Conservation (phyloP, 2,888 invertebrate genomes). For the Neelides folsomi region DNA sequence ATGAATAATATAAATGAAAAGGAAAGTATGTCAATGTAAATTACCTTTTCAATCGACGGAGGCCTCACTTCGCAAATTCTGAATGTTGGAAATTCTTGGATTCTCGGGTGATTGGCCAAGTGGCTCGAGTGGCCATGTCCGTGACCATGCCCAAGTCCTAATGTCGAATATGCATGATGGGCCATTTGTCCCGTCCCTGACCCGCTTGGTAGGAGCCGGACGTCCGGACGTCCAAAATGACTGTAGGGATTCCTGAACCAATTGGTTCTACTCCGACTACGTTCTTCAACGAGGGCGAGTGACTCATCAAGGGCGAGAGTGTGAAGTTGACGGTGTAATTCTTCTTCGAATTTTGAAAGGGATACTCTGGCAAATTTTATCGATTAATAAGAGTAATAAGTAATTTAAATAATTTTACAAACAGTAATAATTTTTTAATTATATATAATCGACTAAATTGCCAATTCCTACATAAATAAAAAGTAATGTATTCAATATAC, state of each 20-base stretch:
- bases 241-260: slow-evolving; percentile 34
- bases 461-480: neutral
- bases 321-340: slow-evolving; percentile 32
- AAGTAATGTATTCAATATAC: too few relatives aligned
- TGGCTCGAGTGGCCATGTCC: slow-evolving; percentile 11
- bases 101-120: slow-evolving; percentile 5
- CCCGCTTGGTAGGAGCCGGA: slow-evolving; percentile 27
- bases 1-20: too few relatives aligned
- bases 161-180: slow-evolving; percentile 24
- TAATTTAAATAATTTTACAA: neutral
- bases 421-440: neutral
- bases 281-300: slow-evolving; percentile 34
- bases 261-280: slow-evolving; percentile 23
- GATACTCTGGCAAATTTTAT: slow-evolving; percentile 17
- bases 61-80: slow-evolving; percentile 35
- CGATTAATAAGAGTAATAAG: neutral
- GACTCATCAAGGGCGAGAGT: slow-evolving; percentile 34
- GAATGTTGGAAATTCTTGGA: slow-evolving; percentile 31
- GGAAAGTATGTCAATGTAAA: neutral
- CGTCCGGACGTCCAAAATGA: slow-evolving; percentile 34
- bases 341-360: slow-evolving; percentile 30
- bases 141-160: slow-evolving; percentile 23
- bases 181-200: slow-evolving; percentile 18
- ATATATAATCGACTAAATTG: neutral
- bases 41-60: slow-evolving; percentile 35